Evolutionary conservation across 2,113 vertebrate species (phyloP).

Genomic region (Rousettus leschenaultii): DNA sequence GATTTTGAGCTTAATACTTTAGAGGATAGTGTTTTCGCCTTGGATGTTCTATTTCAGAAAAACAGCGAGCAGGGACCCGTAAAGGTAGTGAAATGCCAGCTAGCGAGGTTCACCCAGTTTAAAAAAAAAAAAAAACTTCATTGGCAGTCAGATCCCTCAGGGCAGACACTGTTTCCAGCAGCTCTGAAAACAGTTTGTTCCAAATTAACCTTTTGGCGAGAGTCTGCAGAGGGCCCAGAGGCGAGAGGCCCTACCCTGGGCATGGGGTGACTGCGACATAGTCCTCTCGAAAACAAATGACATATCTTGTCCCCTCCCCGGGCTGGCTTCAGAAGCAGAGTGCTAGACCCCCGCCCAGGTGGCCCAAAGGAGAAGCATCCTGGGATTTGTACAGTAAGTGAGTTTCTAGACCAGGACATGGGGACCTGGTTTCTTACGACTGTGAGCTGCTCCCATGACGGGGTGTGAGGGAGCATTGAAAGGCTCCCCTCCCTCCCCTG

Average conservation of each 20-base stretch:
- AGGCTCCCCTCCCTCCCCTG: not conserved
- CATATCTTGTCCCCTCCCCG: not conserved
- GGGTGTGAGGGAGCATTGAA: not conserved
- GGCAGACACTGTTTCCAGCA: constrained; percentile 56
- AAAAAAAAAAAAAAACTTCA: constrained; percentile 26
- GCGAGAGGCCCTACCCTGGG: not conserved
- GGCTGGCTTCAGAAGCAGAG: not conserved
- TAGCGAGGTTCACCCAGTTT: not conserved
- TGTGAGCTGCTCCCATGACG: not conserved
- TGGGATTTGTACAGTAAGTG: not conserved
- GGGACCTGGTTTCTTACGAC: constrained; percentile 56
- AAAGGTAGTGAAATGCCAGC: constrained; percentile 2
- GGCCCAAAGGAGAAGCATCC: not conserved
- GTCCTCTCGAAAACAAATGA: not conserved
- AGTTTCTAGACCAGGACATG: constrained; percentile 46
- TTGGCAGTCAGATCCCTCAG: constrained; percentile 38
- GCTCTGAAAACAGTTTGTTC: constrained; percentile 62
- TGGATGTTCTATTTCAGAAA: not conserved
- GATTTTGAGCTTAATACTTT: not conserved
- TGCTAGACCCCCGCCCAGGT: not conserved
- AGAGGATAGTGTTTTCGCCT: not conserved
- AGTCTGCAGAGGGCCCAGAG: not conserved
- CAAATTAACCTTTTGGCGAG: constrained; percentile 45
- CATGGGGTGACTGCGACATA: not conserved
- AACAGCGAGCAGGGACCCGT: not conserved